Conservation (phyloP, 2,888 invertebrate species). For the Drosophila fungiperda region DNA sequence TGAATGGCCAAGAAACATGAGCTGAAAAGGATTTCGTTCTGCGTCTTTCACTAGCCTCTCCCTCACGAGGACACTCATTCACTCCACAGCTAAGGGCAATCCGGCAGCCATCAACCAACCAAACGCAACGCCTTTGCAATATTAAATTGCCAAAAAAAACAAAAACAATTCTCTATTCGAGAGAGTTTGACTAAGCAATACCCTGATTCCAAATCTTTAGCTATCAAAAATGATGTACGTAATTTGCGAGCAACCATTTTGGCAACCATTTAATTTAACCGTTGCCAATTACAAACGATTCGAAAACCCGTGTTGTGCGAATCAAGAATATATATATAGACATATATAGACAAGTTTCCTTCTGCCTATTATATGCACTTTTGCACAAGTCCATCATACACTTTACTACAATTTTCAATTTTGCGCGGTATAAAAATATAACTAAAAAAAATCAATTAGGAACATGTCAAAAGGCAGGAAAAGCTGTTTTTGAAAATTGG, state of each 20-base stretch:
- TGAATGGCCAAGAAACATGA: slow-evolving; percentile 72
- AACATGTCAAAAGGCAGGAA: slow-evolving; percentile 80
- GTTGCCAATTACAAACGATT: not conserved
- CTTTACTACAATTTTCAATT: not conserved
- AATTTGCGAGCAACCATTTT: not conserved
- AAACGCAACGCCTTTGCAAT: slow-evolving; percentile 68
- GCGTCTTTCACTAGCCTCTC: slow-evolving; percentile 58
- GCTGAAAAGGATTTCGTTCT: slow-evolving; percentile 75
- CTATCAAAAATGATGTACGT: not conserved
- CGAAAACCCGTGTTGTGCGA: not conserved
- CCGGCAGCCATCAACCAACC: slow-evolving; percentile 42
- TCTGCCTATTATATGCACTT: not conserved
- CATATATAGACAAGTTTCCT: not conserved
- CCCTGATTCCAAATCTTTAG: not conserved
- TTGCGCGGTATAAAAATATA: not conserved
- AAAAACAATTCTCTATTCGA: not conserved
- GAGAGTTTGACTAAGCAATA: not conserved
- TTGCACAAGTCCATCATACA: not conserved
- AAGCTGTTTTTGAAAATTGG: slow-evolving; percentile 79
- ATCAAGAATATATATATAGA: not conserved
- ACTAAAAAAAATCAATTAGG: slow-evolving; percentile 74
- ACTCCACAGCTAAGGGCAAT: slow-evolving; percentile 36
- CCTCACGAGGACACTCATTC: slow-evolving; percentile 38
- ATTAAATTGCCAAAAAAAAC: slow-evolving; percentile 80
- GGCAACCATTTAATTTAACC: not conserved